phyloP scores from a whole-genome alignment of 2,797 vertebrate species.

The Sebastes hubbsi region DNA sequence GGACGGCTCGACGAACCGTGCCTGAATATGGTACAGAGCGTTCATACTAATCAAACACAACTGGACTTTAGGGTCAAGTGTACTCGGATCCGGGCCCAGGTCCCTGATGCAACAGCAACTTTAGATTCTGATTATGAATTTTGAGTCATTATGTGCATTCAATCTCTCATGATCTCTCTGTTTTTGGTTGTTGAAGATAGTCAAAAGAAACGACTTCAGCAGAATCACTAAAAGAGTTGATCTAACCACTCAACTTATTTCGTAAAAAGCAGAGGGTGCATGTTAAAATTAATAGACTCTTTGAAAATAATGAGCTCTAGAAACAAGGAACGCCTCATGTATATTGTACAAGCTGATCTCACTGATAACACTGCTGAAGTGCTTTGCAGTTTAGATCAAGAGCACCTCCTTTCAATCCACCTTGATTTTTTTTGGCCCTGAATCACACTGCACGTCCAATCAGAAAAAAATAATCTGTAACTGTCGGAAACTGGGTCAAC shows the following conservation, averaged over 20 bases:
- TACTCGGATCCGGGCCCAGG: not conserved
- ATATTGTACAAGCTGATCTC: constrained; percentile 2
- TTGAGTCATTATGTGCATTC: not conserved
- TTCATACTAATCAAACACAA: too few species aligned
- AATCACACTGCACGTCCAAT: constrained; percentile 23
- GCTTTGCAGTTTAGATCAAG: constrained; percentile 14
- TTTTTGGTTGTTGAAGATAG: not conserved
- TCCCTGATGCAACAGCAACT: too few species aligned
- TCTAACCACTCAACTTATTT: not conserved
- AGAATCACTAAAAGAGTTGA: not conserved
- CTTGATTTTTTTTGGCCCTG: constrained; percentile 2
- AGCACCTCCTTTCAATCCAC: constrained; percentile 22
- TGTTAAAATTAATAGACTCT: not conserved
- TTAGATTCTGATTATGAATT: not conserved
- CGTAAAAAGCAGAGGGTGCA: not conserved
- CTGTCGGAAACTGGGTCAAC: constrained; percentile 43
- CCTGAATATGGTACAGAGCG: too few species aligned
- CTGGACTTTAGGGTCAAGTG: too few species aligned
- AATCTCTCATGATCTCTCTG: not conserved
- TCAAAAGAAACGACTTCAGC: not conserved
- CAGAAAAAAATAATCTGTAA: constrained; percentile 15
- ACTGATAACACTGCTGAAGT: constrained; percentile 9
- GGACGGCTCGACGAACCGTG: too few species aligned
- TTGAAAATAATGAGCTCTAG: constrained; percentile 12
- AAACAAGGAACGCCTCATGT: constrained; percentile 2